Conservation (phyloP, 2,113 vertebrate genomes). For the Axis porcinus region DNA sequence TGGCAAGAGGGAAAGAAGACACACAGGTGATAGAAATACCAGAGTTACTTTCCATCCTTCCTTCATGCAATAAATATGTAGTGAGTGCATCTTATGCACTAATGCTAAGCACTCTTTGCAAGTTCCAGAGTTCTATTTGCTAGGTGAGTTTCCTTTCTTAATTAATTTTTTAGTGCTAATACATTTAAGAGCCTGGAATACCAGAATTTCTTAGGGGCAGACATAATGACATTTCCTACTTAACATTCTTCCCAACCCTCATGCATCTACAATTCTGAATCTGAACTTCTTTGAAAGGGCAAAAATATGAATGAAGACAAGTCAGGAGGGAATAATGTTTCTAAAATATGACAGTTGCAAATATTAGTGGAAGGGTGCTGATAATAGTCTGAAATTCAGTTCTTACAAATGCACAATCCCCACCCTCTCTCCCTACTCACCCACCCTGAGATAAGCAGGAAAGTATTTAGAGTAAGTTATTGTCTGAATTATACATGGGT, state of each 20-base stretch:
- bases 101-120: not conserved
- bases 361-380: not conserved
- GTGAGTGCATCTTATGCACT: not conserved
- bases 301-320: not conserved
- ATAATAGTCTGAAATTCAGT: conserved; percentile 4
- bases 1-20: not conserved
- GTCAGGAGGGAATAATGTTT: not conserved
- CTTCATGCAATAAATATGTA: not conserved
- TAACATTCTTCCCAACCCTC: not conserved
- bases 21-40: not conserved
- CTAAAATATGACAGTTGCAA: not conserved
- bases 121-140: not conserved
- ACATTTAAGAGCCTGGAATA: not conserved
- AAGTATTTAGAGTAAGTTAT: not conserved
- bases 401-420: not conserved
- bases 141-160: not conserved
- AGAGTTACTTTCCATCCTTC: not conserved
- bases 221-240: not conserved
- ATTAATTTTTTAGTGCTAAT: not conserved
- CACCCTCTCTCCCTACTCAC: too few relatives aligned
- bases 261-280: not conserved
- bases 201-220: not conserved
- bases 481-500: not conserved
- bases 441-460: not conserved
- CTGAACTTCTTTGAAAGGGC: not conserved